Conservation (phyloP, 2,888 invertebrate species). For the Pseudococcus jackbeardsleyi region DNA sequence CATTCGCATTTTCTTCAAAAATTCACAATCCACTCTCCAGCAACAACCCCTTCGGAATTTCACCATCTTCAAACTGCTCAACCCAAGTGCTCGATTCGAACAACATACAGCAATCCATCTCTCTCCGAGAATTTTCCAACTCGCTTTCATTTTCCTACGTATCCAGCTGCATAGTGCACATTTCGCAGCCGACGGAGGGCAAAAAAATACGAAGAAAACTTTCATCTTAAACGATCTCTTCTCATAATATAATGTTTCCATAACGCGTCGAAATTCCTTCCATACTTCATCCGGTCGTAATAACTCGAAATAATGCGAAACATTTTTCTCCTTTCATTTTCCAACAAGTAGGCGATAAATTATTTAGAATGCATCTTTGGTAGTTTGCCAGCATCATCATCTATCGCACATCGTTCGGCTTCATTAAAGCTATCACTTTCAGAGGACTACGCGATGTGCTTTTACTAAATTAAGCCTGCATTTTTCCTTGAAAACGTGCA, state of each 20-base stretch:
- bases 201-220: neutral
- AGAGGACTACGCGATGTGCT: neutral
- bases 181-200: neutral
- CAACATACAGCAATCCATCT: neutral
- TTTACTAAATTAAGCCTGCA: slow-evolving; percentile 2
- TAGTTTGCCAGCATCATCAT: slow-evolving; percentile 10
- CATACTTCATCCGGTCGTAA: slow-evolving; percentile 1
- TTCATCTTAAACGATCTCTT: neutral
- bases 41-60: neutral
- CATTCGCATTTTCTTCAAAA: too few relatives aligned
- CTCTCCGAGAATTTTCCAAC: neutral
- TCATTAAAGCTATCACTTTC: neutral
- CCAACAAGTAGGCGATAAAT: slow-evolving; percentile 33
- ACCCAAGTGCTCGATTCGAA: neutral
- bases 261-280: neutral
- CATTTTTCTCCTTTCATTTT: slow-evolving; percentile 33
- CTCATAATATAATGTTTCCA: slow-evolving; percentile 8
- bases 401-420: neutral
- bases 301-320: neutral
- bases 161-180: neutral
- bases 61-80: neutral
- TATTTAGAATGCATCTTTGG: slow-evolving; percentile 17
- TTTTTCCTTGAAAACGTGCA: neutral
- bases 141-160: neutral
- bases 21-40: too few relatives aligned